Conservation (phyloP, 2,113 vertebrate genomes). For the Phylloscopus whistleri region DNA sequence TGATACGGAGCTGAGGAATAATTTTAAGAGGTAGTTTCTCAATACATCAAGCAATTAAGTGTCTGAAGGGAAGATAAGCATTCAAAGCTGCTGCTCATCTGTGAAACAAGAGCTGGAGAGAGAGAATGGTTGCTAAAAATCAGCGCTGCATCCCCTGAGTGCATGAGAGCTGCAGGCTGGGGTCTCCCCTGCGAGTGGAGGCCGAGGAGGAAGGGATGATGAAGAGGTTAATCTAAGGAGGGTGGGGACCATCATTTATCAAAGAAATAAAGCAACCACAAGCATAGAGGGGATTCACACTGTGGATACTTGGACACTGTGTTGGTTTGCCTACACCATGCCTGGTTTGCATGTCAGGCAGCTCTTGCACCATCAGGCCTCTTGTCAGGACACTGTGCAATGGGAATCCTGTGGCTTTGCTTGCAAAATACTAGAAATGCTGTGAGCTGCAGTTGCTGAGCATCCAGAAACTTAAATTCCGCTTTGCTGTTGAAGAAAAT, state of each 20-base stretch:
- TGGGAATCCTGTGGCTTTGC: not conserved
- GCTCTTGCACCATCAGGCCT: not conserved
- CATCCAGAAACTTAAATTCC: not conserved
- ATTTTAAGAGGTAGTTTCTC: not conserved
- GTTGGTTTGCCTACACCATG: not conserved
- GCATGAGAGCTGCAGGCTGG: accelerated
- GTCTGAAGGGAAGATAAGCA: not conserved
- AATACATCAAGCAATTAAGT: slow-evolving; percentile 12
- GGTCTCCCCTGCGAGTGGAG: not conserved
- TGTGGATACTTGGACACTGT: not conserved
- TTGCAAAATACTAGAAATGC: not conserved
- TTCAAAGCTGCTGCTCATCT: not conserved
- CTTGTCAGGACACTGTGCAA: not conserved
- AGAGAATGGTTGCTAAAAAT: not conserved
- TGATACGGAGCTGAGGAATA: not conserved
- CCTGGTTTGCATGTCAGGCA: not conserved
- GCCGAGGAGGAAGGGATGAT: not conserved
- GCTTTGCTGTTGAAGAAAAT: not conserved
- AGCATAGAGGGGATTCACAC: not conserved
- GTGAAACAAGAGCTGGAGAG: not conserved
- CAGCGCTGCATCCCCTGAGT: not conserved
- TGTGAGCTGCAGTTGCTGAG: not conserved
- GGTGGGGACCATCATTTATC: not conserved
- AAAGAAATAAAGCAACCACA: not conserved
- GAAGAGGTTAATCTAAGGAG: not conserved